These are phyloP conservation scores for Odontocolon sp. DNA, from an alignment of 2,888 invertebrate species.

Conservation along the genomic window DNA sequence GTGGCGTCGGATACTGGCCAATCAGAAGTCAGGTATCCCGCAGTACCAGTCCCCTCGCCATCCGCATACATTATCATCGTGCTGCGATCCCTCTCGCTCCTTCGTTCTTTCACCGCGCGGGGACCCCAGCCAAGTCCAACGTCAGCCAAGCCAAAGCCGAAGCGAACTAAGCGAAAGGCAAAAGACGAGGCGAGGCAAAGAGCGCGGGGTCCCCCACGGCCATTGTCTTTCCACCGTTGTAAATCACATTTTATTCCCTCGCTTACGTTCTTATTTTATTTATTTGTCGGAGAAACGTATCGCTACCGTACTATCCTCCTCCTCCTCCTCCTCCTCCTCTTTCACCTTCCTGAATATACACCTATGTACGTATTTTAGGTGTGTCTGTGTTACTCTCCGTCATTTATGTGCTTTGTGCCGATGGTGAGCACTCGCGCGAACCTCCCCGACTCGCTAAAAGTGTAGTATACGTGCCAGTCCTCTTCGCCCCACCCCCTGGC, in stretches of 20 bases:
- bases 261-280: slow-evolving; percentile 80
- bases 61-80: slow-evolving; percentile 79
- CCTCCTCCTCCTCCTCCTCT: slow-evolving; percentile 29
- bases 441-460: slow-evolving; percentile 16
- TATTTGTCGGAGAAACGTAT: slow-evolving; percentile 80
- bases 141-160: slow-evolving; percentile 50
- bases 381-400: slow-evolving; percentile 23
- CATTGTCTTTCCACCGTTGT: slow-evolving; percentile 80
- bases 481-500: neutral
- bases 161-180: slow-evolving; percentile 54
- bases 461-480: slow-evolving; percentile 3
- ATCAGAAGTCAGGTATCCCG: slow-evolving; percentile 79
- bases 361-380: slow-evolving; percentile 14
- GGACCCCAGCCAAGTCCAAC: slow-evolving; percentile 14
- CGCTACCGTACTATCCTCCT: slow-evolving; percentile 76
- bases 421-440: slow-evolving; percentile 13
- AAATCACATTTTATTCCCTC: slow-evolving; percentile 81
- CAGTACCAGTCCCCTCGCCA: slow-evolving; percentile 79
- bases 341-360: slow-evolving; percentile 6
- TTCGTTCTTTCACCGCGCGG: neutral
- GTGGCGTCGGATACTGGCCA: slow-evolving; percentile 78
- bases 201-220: slow-evolving; percentile 76
- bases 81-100: slow-evolving; percentile 44
- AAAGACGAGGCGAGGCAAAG: slow-evolving; percentile 52
- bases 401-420: slow-evolving; percentile 19